Evolutionary conservation across 2,888 invertebrate species (phyloP), one percentile per base, ranked within the genome.

Genomic region (Oxyteleia sp.): DNA sequence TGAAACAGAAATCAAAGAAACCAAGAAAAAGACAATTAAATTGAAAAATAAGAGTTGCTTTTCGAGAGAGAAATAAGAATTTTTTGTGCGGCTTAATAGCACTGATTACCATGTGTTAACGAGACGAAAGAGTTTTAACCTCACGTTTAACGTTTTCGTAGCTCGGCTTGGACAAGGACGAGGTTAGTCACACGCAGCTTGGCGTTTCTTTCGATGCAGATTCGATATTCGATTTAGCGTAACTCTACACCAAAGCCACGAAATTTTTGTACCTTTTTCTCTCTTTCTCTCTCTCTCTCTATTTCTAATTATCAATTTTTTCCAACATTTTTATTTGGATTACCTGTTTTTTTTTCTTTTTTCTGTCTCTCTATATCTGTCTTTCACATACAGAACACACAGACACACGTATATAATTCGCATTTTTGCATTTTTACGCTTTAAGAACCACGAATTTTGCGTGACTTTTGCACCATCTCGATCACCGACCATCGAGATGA

Each of bases 81-180:
- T n/a, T n/a, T n/a, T n/a, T n/a, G n/a, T n/a, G 64, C 75, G 57
- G 38, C 57, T 69, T 63, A 45, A 61, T 63, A 72, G 69, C 82
- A 75, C 69, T 74, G 74, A 68, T 72, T 69, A 66, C 69, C 16
- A 82, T 69, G 57, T 75, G 72, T 23, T 69, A 78, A 59, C 83
- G 72, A 80, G 69, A 82, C 76, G 86, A 90, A 89, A 88, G 84
- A 90, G 89, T 90, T 92, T 91, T 92, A 92, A 92, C 90, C 89
- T 90, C 88, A 90, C 80, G 92, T 91, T 92, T 92, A 90, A 92
- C 91, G 89, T 95, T 96, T 95, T 95, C 96, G 95, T 96, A 97
- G 97, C 96, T 97, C 96, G 97, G 96, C 96, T 96, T 97, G 97
- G 97, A 97, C 96, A 96, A 96, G 96, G 97, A 97, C 95, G 97